Evolutionary conservation across 2,113 vertebrate genomes (phyloP).

Genomic region (Cyanoramphus novaezelandiae): DNA sequence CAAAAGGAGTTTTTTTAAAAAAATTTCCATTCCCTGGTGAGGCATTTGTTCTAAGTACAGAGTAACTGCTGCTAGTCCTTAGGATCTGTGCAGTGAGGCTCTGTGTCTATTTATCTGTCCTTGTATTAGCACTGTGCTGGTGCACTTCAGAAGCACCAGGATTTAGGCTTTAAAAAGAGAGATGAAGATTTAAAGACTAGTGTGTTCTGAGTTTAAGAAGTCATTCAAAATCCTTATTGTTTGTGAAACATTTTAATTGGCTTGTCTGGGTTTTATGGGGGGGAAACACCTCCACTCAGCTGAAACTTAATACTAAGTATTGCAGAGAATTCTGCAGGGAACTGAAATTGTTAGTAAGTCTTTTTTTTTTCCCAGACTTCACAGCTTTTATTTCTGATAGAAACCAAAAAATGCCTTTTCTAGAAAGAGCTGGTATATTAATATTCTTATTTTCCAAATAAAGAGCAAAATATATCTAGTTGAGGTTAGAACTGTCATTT

Average conservation of each 20-base stretch:
- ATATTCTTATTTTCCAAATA: not conserved
- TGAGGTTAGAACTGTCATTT: not conserved
- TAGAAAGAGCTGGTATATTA: not conserved
- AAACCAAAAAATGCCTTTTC: not conserved
- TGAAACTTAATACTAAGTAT: not conserved
- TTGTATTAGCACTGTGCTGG: not conserved
- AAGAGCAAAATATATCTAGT: not conserved
- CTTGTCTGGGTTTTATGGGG: not conserved
- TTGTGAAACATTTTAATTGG: not conserved
- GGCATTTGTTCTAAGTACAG: not conserved
- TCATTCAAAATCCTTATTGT: not conserved
- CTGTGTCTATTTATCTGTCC: not conserved
- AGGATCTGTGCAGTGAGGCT: not conserved
- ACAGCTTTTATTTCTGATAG: not conserved
- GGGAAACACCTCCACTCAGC: not conserved
- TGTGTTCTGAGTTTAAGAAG: not conserved
- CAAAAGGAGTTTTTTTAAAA: rapidly evolving
- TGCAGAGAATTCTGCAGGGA: not conserved
- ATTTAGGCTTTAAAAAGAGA: not conserved
- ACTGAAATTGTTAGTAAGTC: not conserved
- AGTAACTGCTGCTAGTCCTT: not conserved
- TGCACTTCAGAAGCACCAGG: not conserved
- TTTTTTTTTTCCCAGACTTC: not conserved
- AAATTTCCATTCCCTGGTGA: not conserved
- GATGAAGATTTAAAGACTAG: not conserved